Percentiles rank a stretch among this genome's conserved stretches.
Conservation (phyloP, 1,140 invertebrate species). For the Hylyphantes graminicola region DNA sequence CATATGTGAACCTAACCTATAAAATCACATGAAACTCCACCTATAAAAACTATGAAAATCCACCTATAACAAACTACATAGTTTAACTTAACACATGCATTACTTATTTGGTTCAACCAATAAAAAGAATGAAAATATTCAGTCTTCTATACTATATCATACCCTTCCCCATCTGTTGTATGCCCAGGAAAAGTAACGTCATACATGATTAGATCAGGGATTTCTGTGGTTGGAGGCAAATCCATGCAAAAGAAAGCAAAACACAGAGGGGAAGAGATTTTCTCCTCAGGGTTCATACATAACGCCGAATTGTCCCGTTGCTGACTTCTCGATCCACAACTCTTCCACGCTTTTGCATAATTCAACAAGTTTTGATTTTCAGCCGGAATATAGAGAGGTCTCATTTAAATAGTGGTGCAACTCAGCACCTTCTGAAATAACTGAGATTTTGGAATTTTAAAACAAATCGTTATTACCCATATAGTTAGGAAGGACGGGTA, state of each 20-base stretch:
- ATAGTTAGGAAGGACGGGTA: too few relatives aligned
- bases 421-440: too few relatives aligned
- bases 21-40: too few relatives aligned
- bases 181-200: neutral
- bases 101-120: too few relatives aligned
- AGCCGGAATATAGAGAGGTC: neutral
- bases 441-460: too few relatives aligned
- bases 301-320: conserved; percentile 24
- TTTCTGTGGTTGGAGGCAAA: neutral
- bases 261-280: conserved; percentile 13
- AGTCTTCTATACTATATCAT: too few relatives aligned
- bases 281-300: conserved; percentile 10
- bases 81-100: too few relatives aligned
- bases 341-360: conserved; percentile 38
- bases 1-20: neutral
- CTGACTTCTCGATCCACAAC: conserved; percentile 9
- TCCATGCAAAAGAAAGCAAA: neutral
- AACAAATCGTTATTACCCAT: too few relatives aligned
- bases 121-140: too few relatives aligned
- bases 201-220: neutral
- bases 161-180: too few relatives aligned
- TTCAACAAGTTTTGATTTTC: conserved; percentile 52
- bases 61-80: neutral
- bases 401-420: too few relatives aligned
- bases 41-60: too few relatives aligned